Percentiles rank a stretch among this genome's conserved stretches.
phyloP scores from a whole-genome alignment of 2,888 invertebrate genomes.

The Acrocyrtus sp. region DNA sequence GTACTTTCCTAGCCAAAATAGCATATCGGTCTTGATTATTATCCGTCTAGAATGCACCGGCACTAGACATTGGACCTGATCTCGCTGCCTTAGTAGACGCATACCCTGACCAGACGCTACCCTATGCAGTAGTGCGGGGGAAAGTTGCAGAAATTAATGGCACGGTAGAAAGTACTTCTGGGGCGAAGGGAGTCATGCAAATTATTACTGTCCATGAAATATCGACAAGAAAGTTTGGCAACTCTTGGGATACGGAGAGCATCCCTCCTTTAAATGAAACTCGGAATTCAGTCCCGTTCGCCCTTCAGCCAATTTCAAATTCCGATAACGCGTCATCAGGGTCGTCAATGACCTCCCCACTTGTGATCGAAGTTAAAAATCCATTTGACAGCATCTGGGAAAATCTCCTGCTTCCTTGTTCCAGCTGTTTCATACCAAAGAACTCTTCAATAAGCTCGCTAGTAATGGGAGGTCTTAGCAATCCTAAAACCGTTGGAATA shows the following conservation, averaged over 20 bases:
- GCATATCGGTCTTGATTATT: background rate
- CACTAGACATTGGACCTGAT: slow-evolving; percentile 25
- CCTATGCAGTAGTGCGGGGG: slow-evolving; percentile 56
- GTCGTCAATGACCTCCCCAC: background rate
- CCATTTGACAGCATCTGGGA: slow-evolving; percentile 57
- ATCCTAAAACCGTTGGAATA: slow-evolving; percentile 54
- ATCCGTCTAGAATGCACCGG: slow-evolving; percentile 24
- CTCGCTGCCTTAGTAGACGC: slow-evolving; percentile 2
- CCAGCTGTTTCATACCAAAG: slow-evolving; percentile 59
- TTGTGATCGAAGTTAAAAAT: slow-evolving; percentile 51
- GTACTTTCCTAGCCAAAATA: too few relatives aligned
- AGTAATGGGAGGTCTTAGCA: slow-evolving; percentile 56
- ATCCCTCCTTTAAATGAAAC: slow-evolving; percentile 52
- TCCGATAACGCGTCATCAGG: too few relatives aligned
- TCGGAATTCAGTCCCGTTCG: slow-evolving; percentile 60
- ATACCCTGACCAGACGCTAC: slow-evolving; percentile 11
- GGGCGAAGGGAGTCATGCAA: slow-evolving; percentile 59
- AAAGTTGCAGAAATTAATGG: slow-evolving; percentile 46
- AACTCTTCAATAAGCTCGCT: slow-evolving; percentile 51
- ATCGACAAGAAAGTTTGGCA: slow-evolving; percentile 16
- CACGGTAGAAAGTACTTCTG: slow-evolving; percentile 53
- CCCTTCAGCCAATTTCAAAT: slow-evolving; percentile 5
- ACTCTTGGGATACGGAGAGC: slow-evolving; percentile 39
- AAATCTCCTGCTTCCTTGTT: slow-evolving; percentile 53
- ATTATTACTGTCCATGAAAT: slow-evolving; percentile 57